Conservation (phyloP, 64 coral and sea anemone genomes). For the Actinia tenebrosa region DNA sequence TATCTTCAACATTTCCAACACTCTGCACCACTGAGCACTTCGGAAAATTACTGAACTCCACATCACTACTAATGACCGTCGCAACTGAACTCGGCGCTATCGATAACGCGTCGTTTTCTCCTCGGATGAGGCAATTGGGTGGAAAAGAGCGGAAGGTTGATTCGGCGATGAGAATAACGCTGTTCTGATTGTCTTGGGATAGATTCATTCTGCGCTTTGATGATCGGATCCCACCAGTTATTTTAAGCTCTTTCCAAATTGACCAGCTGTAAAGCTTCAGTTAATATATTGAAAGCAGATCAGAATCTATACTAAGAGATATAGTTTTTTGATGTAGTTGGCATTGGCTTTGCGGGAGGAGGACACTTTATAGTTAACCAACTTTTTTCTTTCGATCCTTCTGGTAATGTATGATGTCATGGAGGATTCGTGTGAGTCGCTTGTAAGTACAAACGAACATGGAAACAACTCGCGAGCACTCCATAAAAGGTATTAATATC, state of each 20-base stretch:
- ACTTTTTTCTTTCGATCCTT: not conserved
- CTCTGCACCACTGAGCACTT: slow-evolving; percentile 24
- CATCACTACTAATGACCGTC: slow-evolving; percentile 67
- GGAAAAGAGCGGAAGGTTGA: slow-evolving; percentile 44
- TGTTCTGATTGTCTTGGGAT: not conserved
- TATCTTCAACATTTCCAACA: slow-evolving; percentile 32
- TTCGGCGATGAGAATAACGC: slow-evolving; percentile 44
- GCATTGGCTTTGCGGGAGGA: too few relatives aligned
- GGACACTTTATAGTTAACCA: too few relatives aligned
- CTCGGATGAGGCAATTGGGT: slow-evolving; percentile 19
- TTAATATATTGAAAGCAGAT: too few relatives aligned
- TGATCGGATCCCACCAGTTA: too few relatives aligned
- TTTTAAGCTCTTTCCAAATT: too few relatives aligned
- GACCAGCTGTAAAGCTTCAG: too few relatives aligned
- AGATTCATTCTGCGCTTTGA: not conserved
- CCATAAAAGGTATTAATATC: not conserved
- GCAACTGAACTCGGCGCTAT: slow-evolving; percentile 27
- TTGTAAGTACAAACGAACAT: not conserved
- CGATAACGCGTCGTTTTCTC: not conserved
- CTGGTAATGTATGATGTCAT: not conserved
- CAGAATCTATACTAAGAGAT: too few relatives aligned
- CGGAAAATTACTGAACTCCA: slow-evolving; percentile 34
- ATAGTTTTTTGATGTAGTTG: too few relatives aligned
- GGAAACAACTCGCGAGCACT: not conserved
- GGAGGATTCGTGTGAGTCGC: not conserved